phyloP scores from a whole-genome alignment of 2,113 vertebrate species.

The Aegotheles bennettii region DNA sequence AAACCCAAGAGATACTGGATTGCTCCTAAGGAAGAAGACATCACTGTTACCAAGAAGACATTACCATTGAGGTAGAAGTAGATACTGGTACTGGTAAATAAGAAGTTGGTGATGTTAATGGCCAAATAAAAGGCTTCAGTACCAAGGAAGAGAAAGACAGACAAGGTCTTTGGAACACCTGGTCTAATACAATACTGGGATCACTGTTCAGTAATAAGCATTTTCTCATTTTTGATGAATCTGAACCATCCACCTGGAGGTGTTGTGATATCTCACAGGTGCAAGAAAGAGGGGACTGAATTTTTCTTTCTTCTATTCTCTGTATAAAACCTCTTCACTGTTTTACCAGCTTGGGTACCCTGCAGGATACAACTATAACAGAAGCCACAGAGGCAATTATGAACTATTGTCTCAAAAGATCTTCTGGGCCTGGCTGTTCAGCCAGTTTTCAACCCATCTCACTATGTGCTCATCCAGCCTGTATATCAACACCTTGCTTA shows the following conservation, averaged over 20 bases:
- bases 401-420: neutral
- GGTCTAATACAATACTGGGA: neutral
- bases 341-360: neutral
- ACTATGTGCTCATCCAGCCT: neutral
- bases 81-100: neutral
- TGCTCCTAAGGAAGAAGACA: neutral
- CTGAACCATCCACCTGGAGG: neutral
- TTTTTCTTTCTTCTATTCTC: neutral
- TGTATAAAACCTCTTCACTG: neutral
- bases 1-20: neutral
- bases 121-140: neutral
- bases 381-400: neutral
- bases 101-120: neutral
- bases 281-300: neutral
- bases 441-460: neutral
- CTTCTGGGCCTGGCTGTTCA: neutral
- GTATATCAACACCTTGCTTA: neutral
- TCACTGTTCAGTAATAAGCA: neutral
- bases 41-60: neutral
- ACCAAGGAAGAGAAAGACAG: neutral
- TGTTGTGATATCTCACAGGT: neutral
- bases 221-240: neutral
- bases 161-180: neutral
- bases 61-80: neutral
- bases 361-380: neutral